Percentiles rank a stretch among this genome's conserved stretches.
phyloP scores from a whole-genome alignment of 2,113 vertebrate genomes.

The Noturus placidus region DNA sequence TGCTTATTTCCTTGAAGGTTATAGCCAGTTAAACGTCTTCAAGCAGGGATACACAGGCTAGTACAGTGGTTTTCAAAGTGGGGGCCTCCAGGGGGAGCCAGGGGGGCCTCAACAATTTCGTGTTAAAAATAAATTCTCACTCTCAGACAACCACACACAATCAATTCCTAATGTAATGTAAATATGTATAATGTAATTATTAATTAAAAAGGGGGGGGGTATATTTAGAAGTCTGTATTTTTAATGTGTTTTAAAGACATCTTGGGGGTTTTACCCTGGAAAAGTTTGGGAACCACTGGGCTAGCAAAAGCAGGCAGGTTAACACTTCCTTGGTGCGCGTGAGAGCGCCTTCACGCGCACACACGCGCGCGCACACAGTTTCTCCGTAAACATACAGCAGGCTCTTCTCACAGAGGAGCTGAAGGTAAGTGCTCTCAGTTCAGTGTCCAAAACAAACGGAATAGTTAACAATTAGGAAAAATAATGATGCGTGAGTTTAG shows the following conservation, averaged over 20 bases:
- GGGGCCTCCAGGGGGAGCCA: too few relatives aligned
- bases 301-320: not conserved
- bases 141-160: too few relatives aligned
- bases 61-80: too few relatives aligned
- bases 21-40: not conserved
- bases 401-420: slow-evolving; percentile 5
- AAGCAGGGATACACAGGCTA: not conserved
- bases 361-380: not conserved
- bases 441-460: not conserved
- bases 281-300: too few relatives aligned
- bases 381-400: slow-evolving; percentile 17
- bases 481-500: not conserved
- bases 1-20: not conserved
- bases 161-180: too few relatives aligned
- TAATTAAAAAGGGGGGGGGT: too few relatives aligned
- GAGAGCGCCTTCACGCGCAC: not conserved
- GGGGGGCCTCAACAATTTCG: too few relatives aligned
- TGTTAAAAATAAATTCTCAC: too few relatives aligned
- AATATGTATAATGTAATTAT: too few relatives aligned
- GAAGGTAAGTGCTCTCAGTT: slow-evolving; percentile 10
- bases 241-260: too few relatives aligned
- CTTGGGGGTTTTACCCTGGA: too few relatives aligned
- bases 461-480: not conserved
- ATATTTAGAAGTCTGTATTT: too few relatives aligned
- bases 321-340: not conserved